These are phyloP conservation scores for Tetramorium parvispinum DNA, from an alignment of 1,140 invertebrate species.

Conservation along the genomic window DNA sequence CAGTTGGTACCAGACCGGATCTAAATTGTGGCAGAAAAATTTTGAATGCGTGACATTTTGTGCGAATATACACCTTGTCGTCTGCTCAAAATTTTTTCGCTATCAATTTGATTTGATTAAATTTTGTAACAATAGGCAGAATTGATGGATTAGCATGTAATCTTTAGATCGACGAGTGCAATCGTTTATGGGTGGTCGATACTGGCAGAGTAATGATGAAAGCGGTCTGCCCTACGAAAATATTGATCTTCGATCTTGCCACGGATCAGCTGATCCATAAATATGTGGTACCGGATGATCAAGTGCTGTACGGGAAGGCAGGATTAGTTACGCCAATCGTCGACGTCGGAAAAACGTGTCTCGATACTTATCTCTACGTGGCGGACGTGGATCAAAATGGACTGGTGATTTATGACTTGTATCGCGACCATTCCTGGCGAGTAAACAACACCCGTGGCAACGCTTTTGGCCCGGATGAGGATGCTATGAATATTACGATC, in stretches of 20 bases:
- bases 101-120: neutral
- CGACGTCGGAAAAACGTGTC: conserved; percentile 82
- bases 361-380: conserved; percentile 83
- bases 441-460: conserved; percentile 83
- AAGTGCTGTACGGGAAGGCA: conserved; percentile 77
- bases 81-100: neutral
- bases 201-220: conserved; percentile 83
- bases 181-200: conserved; percentile 88
- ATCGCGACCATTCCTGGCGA: conserved; percentile 82
- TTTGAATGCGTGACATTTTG: neutral
- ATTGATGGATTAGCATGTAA: conserved; percentile 9
- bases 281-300: conserved; percentile 82
- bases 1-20: neutral
- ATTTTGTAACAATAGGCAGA: neutral
- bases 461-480: conserved; percentile 82
- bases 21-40: neutral
- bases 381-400: conserved; percentile 84
- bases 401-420: conserved; percentile 82
- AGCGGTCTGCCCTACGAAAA: conserved; percentile 85
- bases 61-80: neutral
- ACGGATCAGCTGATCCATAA: conserved; percentile 86
- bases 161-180: conserved; percentile 87
- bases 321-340: conserved; percentile 83
- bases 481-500: conserved; percentile 83
- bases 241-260: conserved; percentile 87